Base-by-base conservation (phyloP, 2,797 vertebrate genomes). In the Xenops minutus region DNA sequence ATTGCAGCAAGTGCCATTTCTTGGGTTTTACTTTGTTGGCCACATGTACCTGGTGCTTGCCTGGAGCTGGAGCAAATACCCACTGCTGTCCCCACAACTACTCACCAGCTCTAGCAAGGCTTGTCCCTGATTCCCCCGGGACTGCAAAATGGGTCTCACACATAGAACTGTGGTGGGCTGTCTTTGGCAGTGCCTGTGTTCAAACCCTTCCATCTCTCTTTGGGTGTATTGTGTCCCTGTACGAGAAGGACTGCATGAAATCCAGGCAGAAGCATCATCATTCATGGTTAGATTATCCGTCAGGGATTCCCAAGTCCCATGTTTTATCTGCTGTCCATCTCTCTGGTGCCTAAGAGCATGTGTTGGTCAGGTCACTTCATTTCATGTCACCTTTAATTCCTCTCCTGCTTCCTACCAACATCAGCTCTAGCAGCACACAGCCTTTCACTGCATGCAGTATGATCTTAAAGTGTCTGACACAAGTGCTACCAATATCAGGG, bases 41-140 rank as follows among this genome's bases (percentile, higher is more conserved):
- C 44, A 84, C 37, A 44, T 0, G 4, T 29, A 32, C n/a, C 27
- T 26, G 44, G 14, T 6, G 27, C n/a, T 85, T 19, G 29, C 14
- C 17, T 72, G 54, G 32, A 43, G 59, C 23, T 2, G 2, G 23
- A 92, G 69, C 23, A 52, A 85, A 72, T 3, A 27, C 7, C 7
- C 32, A 19, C 8, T 0, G 2, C 17, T 3, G 2, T 19, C 46
- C 34, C 24, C 27, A 14, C 0, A 1, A 18, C 26, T 64, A 20
- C 9, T 4, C 2, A 0, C 26, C 8, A 9, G 34, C n/a, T 49
- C 34, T 5, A 4, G 13, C 0, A 0, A 75, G 29, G 2, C 36
- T 75, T 59, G 14, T 37, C 14, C 49, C 32, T 1, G 1, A 6
- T 2, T 71, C 12, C 4, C 32, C 5, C 26, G 49, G 79, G 46